Conservation (phyloP, 2,113 vertebrate species). For the Cynocephalus volans region DNA sequence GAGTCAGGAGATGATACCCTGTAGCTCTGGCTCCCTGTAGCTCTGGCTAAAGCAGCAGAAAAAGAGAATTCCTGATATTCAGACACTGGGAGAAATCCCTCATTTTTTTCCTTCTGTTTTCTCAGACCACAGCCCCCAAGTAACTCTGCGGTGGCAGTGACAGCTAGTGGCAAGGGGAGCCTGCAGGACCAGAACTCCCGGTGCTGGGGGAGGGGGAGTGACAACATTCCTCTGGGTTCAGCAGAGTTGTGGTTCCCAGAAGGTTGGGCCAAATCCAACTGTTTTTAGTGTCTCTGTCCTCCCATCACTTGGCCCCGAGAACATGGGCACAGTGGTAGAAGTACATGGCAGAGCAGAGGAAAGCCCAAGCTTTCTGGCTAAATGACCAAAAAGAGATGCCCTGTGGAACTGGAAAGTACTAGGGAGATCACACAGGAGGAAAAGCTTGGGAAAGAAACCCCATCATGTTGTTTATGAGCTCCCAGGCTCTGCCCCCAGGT, state of each 20-base stretch:
- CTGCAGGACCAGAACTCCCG: background rate
- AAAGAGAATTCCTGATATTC: background rate
- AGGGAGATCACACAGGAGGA: background rate
- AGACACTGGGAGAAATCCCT: background rate
- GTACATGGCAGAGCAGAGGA: background rate
- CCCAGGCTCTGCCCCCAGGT: background rate
- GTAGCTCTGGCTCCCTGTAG: background rate
- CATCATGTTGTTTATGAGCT: background rate
- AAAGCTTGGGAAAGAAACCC: background rate
- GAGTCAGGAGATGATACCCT: background rate
- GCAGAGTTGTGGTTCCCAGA: background rate
- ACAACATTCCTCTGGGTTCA: background rate
- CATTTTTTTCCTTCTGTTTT: background rate
- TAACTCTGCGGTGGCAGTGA: background rate
- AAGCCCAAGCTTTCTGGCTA: constrained; percentile 6
- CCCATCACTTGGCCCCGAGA: background rate
- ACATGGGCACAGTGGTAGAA: background rate
- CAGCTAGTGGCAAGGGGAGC: background rate
- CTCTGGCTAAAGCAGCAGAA: background rate
- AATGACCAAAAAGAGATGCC: background rate
- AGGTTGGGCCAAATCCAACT: background rate
- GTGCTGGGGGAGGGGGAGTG: too few species aligned
- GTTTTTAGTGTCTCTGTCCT: background rate
- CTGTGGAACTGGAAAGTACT: background rate
- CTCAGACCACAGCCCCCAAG: background rate